These are phyloP conservation scores for Idaea straminata DNA, from an alignment of 2,888 invertebrate genomes.

Conservation along the genomic window DNA sequence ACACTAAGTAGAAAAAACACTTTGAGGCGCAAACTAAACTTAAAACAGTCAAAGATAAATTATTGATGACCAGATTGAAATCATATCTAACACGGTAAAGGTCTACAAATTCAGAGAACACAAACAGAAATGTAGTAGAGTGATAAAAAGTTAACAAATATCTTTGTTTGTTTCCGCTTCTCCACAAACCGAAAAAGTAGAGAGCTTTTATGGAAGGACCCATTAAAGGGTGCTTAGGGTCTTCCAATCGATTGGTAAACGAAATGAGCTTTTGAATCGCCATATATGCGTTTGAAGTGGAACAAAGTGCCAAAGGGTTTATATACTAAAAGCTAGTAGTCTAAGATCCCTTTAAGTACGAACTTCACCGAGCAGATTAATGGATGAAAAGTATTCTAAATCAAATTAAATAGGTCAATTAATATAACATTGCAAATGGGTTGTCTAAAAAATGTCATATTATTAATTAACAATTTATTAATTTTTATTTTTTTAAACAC, in stretches of 20 bases:
- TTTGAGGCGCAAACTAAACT: constrained; percentile 42
- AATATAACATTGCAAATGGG: too few relatives aligned
- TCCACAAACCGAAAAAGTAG: constrained; percentile 51
- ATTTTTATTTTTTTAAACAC: too few relatives aligned
- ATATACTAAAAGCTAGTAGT: not conserved
- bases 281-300: constrained; percentile 28
- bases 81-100: constrained; percentile 45
- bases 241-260: constrained; percentile 41
- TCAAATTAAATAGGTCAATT: too few relatives aligned
- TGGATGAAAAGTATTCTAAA: too few relatives aligned
- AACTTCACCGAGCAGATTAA: too few relatives aligned
- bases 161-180: constrained; percentile 37
- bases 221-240: constrained; percentile 51
- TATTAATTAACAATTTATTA: too few relatives aligned
- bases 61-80: constrained; percentile 44
- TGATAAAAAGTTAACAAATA: constrained; percentile 37
- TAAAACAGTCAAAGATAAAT: constrained; percentile 45
- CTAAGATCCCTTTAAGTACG: not conserved
- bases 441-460: too few relatives aligned
- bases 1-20: constrained; percentile 34
- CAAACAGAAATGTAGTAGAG: constrained; percentile 36
- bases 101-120: constrained; percentile 42
- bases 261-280: constrained; percentile 34
- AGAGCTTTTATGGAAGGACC: constrained; percentile 57
- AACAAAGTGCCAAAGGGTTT: not conserved